A percentile compares a stretch with the other conserved stretches of the same genome.
phyloP scores from a whole-genome alignment of 53 echinoderm and acorn worm species.

The Glandiceps talaboti region DNA sequence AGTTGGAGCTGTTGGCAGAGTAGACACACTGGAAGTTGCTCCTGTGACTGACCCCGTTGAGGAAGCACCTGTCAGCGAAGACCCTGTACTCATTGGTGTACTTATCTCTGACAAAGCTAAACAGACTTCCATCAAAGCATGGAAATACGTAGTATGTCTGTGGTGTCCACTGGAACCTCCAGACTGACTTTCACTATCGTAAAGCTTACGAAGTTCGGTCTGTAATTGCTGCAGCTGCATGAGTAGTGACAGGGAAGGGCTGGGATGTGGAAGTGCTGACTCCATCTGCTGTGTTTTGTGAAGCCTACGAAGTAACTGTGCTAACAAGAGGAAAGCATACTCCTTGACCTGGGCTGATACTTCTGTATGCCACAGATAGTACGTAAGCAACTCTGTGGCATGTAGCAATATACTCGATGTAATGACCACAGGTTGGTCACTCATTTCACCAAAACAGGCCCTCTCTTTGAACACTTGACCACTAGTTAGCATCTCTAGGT shows the following conservation, averaged over 20 bases:
- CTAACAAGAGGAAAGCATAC: constrained; percentile 61
- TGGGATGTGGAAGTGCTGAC: constrained; percentile 23
- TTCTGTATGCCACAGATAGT: constrained; percentile 39
- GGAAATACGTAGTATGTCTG: constrained; percentile 67
- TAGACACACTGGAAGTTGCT: constrained; percentile 16
- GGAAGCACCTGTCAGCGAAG: constrained; percentile 12
- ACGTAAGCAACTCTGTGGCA: constrained; percentile 43
- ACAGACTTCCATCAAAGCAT: constrained; percentile 70
- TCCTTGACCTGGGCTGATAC: constrained; percentile 62
- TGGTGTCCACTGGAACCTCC: constrained; percentile 26
- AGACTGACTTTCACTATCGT: constrained; percentile 43
- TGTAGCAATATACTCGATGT: constrained; percentile 28
- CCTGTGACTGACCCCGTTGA: constrained; percentile 40
- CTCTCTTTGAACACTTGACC: constrained; percentile 24
- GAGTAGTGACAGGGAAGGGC: constrained; percentile 20
- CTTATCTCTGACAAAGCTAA: constrained; percentile 59
- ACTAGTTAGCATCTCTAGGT: constrained; percentile 46
- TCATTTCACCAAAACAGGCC: constrained; percentile 21
- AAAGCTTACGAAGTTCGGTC: constrained; percentile 45
- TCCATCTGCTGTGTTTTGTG: constrained; percentile 41
- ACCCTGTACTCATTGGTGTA: constrained; percentile 9
- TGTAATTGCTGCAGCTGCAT: constrained; percentile 45
- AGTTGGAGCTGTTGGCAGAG: constrained; percentile 20
- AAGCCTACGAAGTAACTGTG: constrained; percentile 50
- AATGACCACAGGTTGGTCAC: constrained; percentile 44